Evolutionary conservation across 2,888 invertebrate species (phyloP).

Genomic region (Spodoptera picta): DNA sequence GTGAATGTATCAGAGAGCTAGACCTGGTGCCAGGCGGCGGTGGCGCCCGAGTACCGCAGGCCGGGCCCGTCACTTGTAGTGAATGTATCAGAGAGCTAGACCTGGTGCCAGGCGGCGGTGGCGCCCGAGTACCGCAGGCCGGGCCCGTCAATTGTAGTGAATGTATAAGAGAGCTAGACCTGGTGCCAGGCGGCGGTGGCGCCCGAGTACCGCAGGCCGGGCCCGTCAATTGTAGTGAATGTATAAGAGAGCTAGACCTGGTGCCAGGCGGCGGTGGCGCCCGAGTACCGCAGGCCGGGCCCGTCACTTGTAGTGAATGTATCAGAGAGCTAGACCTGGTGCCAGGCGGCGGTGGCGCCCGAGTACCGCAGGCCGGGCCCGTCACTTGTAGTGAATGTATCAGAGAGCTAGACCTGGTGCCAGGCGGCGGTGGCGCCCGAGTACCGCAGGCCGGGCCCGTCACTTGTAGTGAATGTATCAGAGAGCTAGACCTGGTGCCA

Average conservation of each 20-base stretch:
- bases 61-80: no score
- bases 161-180: constrained; percentile 68
- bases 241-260: constrained; percentile 71
- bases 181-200: constrained; percentile 91
- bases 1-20: no score
- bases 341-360: constrained; percentile 90
- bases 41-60: no score
- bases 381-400: no score
- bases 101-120: constrained; percentile 91
- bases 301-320: constrained; percentile 62
- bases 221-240: constrained; percentile 67
- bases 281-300: constrained; percentile 68
- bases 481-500: no score
- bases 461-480: no score
- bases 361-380: constrained; percentile 77
- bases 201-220: constrained; percentile 65
- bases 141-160: constrained; percentile 67
- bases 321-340: constrained; percentile 75
- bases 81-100: constrained; percentile 55
- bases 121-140: constrained; percentile 67
- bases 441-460: no score
- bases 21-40: no score
- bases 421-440: no score
- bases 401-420: no score
- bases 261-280: constrained; percentile 90